Percentiles rank a stretch among this genome's conserved stretches.
Evolutionary conservation across 2,797 vertebrate species (phyloP).

Genomic region (Trachurus trachurus): DNA sequence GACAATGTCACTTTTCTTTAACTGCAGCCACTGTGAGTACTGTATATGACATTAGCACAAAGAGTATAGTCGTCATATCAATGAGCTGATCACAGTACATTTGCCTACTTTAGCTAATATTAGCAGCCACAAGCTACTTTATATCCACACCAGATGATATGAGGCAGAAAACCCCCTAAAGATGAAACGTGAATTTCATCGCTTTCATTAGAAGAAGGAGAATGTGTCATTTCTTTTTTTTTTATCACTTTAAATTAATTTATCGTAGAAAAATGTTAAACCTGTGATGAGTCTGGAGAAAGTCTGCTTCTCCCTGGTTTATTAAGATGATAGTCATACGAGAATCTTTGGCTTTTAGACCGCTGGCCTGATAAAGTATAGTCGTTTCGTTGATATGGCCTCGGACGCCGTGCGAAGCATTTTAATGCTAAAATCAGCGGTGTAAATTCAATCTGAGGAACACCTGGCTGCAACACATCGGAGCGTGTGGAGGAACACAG

Average conservation of each 20-base stretch:
- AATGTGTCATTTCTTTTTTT: not conserved
- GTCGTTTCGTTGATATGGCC: not conserved
- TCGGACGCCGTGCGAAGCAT: not conserved
- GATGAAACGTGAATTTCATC: not conserved
- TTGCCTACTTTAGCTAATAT: not conserved
- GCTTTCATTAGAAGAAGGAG: not conserved
- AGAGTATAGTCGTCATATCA: not conserved
- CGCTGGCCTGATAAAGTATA: not conserved
- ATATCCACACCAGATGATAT: not conserved
- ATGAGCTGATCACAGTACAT: not conserved
- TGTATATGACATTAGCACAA: not conserved
- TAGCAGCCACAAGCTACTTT: not conserved
- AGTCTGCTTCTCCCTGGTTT: not conserved
- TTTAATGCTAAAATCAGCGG: not conserved
- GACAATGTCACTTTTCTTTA: not conserved
- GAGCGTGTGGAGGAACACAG: constrained; percentile 9
- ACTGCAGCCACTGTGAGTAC: not conserved
- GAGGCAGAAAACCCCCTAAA: not conserved
- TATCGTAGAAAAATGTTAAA: not conserved
- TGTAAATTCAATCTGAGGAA: constrained; percentile 24
- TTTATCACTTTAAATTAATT: not conserved
- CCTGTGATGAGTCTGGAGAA: not conserved
- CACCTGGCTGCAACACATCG: constrained; percentile 14
- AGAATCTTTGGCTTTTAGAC: not conserved
- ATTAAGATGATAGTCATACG: not conserved